Conservation (phyloP, 2,888 invertebrate genomes). For the Phorcus lineatus region DNA sequence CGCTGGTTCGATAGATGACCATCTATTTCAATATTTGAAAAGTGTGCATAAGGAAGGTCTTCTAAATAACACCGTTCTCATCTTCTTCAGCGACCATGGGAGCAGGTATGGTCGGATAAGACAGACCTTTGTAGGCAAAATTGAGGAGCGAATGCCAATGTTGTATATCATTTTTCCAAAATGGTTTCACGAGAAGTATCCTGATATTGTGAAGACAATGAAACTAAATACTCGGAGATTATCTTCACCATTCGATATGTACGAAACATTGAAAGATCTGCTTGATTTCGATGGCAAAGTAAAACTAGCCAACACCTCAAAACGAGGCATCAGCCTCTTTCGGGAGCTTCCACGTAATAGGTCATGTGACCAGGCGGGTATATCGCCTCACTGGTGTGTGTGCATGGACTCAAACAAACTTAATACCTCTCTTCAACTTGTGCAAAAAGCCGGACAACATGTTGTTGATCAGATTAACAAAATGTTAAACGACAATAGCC, state of each 20-base stretch:
- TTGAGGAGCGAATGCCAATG: constrained; percentile 91
- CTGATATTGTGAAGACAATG: constrained; percentile 81
- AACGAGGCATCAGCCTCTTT: constrained; percentile 81
- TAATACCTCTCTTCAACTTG: neutral
- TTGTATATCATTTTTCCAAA: constrained; percentile 84
- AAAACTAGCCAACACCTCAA: neutral
- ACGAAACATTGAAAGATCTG: constrained; percentile 85
- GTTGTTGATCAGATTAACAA: constrained; percentile 23
- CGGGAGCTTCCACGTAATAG: constrained; percentile 82
- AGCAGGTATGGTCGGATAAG: constrained; percentile 89
- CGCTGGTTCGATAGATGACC: constrained; percentile 84
- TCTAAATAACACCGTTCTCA: constrained; percentile 51
- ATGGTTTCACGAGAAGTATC: constrained; percentile 82
- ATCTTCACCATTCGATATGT: constrained; percentile 88
- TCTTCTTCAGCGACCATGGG: constrained; percentile 88
- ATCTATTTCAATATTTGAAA: constrained; percentile 80
- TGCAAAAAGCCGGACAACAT: neutral
- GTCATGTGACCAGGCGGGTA: constrained; percentile 85
- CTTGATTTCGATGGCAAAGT: constrained; percentile 6
- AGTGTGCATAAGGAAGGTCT: constrained; percentile 66
- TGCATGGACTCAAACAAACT: neutral
- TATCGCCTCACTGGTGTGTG: constrained; percentile 80
- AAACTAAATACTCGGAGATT: constrained; percentile 81
- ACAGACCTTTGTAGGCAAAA: constrained; percentile 83
- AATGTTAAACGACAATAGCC: neutral